Conservation (phyloP, 2,888 invertebrate genomes). For the Chrysolina americana region DNA sequence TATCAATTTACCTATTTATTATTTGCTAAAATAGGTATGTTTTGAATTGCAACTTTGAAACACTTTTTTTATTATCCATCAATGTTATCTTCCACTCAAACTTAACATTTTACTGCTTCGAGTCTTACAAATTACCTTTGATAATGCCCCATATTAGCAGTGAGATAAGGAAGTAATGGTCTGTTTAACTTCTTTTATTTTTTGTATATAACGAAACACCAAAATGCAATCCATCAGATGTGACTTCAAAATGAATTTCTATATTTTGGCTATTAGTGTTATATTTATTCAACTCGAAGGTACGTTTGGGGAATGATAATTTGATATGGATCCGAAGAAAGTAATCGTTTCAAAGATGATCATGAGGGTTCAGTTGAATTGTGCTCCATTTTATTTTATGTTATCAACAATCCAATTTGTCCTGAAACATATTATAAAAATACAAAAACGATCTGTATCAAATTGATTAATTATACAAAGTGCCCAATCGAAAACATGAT, state of each 20-base stretch:
- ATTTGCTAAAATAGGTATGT: too few relatives aligned
- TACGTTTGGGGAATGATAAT: background rate
- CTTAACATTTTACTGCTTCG: background rate
- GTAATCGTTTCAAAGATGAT: too few relatives aligned
- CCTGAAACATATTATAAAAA: too few relatives aligned
- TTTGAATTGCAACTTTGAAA: slow-evolving; percentile 14
- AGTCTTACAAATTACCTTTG: background rate
- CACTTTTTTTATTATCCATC: background rate
- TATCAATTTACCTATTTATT: too few relatives aligned
- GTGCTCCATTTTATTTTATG: too few relatives aligned
- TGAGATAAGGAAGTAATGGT: background rate
- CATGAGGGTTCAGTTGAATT: too few relatives aligned
- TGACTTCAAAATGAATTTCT: background rate
- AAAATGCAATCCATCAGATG: background rate
- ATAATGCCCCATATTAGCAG: background rate
- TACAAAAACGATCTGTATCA: too few relatives aligned
- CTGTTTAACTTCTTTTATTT: background rate
- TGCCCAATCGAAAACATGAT: too few relatives aligned
- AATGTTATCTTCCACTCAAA: background rate
- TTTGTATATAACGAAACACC: background rate
- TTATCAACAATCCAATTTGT: too few relatives aligned
- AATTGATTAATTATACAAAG: too few relatives aligned
- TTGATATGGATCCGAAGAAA: background rate
- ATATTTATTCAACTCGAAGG: background rate
- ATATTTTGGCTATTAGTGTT: background rate